Evolutionary conservation across 1,140 invertebrate genomes (phyloP).

Genomic region (Drepana arcuata): DNA sequence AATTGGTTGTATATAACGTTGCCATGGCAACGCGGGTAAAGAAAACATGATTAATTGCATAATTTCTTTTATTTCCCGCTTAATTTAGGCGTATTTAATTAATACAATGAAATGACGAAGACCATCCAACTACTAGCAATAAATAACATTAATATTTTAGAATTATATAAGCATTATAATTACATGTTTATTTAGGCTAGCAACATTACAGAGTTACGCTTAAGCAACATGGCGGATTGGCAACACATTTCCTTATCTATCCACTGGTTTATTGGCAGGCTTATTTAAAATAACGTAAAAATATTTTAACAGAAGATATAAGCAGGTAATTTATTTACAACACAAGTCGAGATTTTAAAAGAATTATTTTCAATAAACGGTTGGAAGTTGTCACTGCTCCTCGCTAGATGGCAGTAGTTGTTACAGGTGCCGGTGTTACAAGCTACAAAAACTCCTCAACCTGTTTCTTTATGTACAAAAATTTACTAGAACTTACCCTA

Average conservation of each 20-base stretch:
- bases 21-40: too few species aligned
- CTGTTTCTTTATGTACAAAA: conserved; percentile 6
- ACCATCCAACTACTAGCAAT: conserved; percentile 53
- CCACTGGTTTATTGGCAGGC: too few species aligned
- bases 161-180: conserved; percentile 47
- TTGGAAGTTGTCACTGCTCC: not conserved
- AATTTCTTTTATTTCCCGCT: conserved; percentile 45
- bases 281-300: too few species aligned
- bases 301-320: too few species aligned
- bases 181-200: conserved; percentile 40
- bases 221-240: conserved; percentile 40
- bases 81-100: conserved; percentile 42
- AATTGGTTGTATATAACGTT: too few species aligned
- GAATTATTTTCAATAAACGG: not conserved
- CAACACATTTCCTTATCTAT: conserved; percentile 45
- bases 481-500: not conserved
- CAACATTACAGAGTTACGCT: conserved; percentile 43
- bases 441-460: conserved; percentile 10
- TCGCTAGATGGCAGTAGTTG: too few species aligned
- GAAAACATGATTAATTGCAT: conserved; percentile 22
- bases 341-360: too few species aligned
- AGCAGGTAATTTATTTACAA: too few species aligned
- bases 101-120: conserved; percentile 51
- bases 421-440: too few species aligned
- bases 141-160: conserved; percentile 63